A percentile compares a stretch with the other conserved stretches of the same genome.
Conservation (phyloP, 2,888 invertebrate genomes). For the Sisyra terminalis region DNA sequence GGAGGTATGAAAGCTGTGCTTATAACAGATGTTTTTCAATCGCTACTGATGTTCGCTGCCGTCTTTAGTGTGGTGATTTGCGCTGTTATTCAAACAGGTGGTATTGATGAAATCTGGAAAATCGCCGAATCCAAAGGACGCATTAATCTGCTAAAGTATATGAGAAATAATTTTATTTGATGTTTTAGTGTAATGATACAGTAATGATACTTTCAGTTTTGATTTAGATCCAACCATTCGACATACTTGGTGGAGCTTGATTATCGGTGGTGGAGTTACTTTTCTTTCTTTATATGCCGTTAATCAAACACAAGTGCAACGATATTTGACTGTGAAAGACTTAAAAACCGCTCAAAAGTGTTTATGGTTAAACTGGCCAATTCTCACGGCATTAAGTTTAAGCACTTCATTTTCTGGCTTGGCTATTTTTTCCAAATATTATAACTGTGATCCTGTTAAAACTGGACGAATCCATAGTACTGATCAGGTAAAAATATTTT, state of each 20-base stretch:
- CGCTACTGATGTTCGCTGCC: conserved; percentile 69
- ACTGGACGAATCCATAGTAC: conserved; percentile 40
- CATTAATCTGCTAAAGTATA: conserved; percentile 51
- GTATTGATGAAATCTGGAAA: conserved; percentile 51
- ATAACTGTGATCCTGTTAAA: conserved; percentile 61
- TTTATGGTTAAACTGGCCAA: conserved; percentile 69
- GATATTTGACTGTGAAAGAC: conserved; percentile 52
- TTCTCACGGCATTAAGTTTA: conserved; percentile 53
- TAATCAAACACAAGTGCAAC: conserved; percentile 72
- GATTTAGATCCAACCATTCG: conserved; percentile 64
- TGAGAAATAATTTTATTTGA: background rate
- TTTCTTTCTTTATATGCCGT: conserved; percentile 72
- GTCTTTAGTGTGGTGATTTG: conserved; percentile 63
- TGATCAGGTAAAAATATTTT: conserved; percentile 38
- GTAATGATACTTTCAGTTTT: conserved; percentile 34
- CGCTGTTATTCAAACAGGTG: conserved; percentile 51
- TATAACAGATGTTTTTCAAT: conserved; percentile 74
- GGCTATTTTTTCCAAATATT: conserved; percentile 71
- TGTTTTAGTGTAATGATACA: background rate
- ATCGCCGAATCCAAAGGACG: conserved; percentile 52
- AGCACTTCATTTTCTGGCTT: conserved; percentile 55
- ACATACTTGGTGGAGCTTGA: conserved; percentile 68
- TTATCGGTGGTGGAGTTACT: conserved; percentile 66
- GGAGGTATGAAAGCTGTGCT: conserved; percentile 87
- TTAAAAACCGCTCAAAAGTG: conserved; percentile 53